Conservation (phyloP, 2,113 vertebrate species). For the Oenanthe oenanthe region DNA sequence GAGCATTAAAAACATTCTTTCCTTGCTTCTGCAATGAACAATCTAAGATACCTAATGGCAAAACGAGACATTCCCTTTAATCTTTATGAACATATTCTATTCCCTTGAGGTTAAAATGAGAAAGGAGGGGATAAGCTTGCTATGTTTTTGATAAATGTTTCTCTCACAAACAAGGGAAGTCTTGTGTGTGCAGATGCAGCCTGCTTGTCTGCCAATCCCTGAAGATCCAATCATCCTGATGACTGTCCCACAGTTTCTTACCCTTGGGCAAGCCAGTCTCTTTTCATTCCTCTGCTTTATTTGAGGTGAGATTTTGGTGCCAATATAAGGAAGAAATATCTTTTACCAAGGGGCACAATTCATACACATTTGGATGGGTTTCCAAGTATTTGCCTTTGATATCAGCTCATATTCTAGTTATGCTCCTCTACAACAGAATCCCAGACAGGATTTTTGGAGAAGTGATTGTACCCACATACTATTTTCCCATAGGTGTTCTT, state of each 20-base stretch:
- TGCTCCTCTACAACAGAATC: not conserved
- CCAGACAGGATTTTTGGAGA: not conserved
- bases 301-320: not conserved
- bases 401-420: not conserved
- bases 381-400: not conserved
- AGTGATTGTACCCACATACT: not conserved
- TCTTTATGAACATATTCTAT: conserved; percentile 15
- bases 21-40: conserved; percentile 17
- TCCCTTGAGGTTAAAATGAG: conserved; percentile 18
- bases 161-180: not conserved
- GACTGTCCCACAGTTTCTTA: not conserved
- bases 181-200: not conserved
- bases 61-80: not conserved
- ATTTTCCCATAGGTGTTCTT: not conserved
- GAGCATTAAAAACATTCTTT: conserved; percentile 52
- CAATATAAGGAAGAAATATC: not conserved
- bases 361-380: not conserved
- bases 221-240: not conserved
- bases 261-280: not conserved
- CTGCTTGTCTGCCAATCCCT: not conserved
- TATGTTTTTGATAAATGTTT: not conserved
- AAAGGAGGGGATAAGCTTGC: not conserved
- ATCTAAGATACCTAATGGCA: conserved; percentile 6
- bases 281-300: not conserved
- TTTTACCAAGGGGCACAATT: not conserved